Evolutionary conservation across 30 jellyfish, hydroid and myxozoan genomes (phyloP).

Genomic region (Clytia hemisphaerica): DNA sequence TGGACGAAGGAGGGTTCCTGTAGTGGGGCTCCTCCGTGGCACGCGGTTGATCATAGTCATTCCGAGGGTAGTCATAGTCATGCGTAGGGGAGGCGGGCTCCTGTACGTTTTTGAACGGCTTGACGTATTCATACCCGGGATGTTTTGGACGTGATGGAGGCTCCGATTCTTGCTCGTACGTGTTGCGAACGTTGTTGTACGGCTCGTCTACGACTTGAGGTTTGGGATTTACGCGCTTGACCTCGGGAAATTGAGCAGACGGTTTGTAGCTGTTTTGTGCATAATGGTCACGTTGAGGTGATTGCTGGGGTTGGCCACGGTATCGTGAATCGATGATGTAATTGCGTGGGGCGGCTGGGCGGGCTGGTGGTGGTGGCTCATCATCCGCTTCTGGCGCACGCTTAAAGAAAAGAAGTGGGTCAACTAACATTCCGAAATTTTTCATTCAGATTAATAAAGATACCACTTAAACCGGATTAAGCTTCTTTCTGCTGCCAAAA

Average conservation of each 20-base stretch:
- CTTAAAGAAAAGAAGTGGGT: not conserved
- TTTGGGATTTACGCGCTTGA: conserved; percentile 53
- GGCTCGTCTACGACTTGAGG: conserved; percentile 32
- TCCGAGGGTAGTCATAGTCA: conserved; percentile 27
- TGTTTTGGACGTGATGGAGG: conserved; percentile 10
- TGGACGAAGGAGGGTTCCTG: conserved; percentile 54
- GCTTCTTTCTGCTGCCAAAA: not conserved
- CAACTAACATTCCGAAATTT: not conserved
- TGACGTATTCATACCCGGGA: conserved; percentile 33
- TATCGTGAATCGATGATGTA: conserved; percentile 57
- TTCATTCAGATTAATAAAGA: not conserved
- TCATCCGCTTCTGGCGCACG: conserved; percentile 16
- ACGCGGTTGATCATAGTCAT: conserved; percentile 38
- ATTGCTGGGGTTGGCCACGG: conserved; percentile 19
- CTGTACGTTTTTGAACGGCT: conserved; percentile 26
- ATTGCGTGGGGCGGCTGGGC: conserved; percentile 92
- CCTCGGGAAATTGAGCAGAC: conserved; percentile 58
- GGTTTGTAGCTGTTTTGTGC: conserved; percentile 72
- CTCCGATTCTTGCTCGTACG: conserved; percentile 21
- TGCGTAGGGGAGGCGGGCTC: conserved; percentile 31
- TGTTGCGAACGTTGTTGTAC: conserved; percentile 8
- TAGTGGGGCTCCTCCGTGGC: conserved; percentile 46
- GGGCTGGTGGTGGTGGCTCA: conserved; percentile 57
- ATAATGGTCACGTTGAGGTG: conserved; percentile 36
- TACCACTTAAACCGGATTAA: not conserved